Percentiles rank a stretch among this genome's conserved stretches.
Evolutionary conservation across 2,888 invertebrate genomes (phyloP).

Genomic region (Xanthorhoe spadicearia): DNA sequence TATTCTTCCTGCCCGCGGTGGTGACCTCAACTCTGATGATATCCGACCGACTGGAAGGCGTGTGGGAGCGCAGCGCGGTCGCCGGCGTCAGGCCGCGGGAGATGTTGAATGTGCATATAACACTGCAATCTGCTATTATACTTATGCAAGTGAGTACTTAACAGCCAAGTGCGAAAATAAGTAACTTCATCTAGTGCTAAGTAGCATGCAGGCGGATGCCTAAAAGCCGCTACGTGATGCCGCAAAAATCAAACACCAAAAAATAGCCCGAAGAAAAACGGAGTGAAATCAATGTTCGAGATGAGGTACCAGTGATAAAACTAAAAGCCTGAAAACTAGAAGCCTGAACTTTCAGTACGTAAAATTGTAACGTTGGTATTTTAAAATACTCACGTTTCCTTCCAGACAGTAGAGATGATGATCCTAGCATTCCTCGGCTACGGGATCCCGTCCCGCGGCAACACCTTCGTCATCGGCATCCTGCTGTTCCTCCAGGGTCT

Average conservation of each 20-base stretch:
- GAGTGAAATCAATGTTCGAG: too few species aligned
- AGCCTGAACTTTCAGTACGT: too few species aligned
- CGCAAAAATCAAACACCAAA: too few species aligned
- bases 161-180: background rate
- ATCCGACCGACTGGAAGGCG: conserved; percentile 91
- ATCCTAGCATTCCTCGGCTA: conserved; percentile 86
- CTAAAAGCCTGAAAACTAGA: too few species aligned
- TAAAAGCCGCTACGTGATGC: too few species aligned
- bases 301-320: too few species aligned
- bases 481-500: conserved; percentile 89
- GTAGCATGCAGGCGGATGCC: too few species aligned
- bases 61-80: conserved; percentile 94
- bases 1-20: conserved; percentile 93
- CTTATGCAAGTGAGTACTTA: conserved; percentile 86
- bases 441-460: conserved; percentile 86
- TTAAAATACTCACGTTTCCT: conserved; percentile 16
- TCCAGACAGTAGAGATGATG: conserved; percentile 83
- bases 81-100: conserved; percentile 93
- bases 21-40: conserved; percentile 93
- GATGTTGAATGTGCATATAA: conserved; percentile 92
- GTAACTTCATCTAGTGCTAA: too few species aligned
- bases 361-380: too few species aligned
- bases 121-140: conserved; percentile 90
- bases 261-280: too few species aligned
- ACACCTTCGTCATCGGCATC: conserved; percentile 58